Percentiles rank a stretch among this genome's conserved stretches.
phyloP scores from a whole-genome alignment of 2,888 invertebrate species.

The Coleophora flavipennella region DNA sequence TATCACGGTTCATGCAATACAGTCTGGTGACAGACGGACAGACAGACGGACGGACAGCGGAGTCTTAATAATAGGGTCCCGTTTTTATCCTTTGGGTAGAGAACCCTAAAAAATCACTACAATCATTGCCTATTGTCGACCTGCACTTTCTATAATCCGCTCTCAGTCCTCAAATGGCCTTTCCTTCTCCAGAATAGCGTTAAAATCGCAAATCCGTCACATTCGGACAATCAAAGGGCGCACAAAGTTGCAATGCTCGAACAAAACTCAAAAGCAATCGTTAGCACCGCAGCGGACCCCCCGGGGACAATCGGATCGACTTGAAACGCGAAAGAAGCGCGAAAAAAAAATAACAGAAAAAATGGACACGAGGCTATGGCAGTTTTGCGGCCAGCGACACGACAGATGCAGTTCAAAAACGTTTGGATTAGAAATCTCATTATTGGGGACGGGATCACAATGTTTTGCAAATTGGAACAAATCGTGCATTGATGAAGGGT shows the following conservation, averaged over 20 bases:
- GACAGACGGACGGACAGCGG: too few species aligned
- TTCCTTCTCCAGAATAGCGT: conserved; percentile 32
- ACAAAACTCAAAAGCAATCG: conserved; percentile 52
- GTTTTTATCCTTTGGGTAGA: too few species aligned
- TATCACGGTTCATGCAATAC: too few species aligned
- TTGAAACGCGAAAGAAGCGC: conserved; percentile 39
- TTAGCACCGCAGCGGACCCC: conserved; percentile 54
- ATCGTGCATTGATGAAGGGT: conserved; percentile 32
- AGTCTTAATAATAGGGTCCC: too few species aligned
- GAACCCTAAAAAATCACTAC: too few species aligned
- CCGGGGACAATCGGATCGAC: conserved; percentile 62
- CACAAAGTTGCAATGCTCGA: conserved; percentile 42
- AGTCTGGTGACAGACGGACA: too few species aligned
- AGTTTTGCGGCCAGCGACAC: conserved; percentile 33
- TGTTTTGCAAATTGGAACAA: conserved; percentile 41
- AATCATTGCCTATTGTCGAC: not conserved
- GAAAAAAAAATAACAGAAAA: conserved; percentile 36
- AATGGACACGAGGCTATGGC: conserved; percentile 49
- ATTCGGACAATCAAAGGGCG: conserved; percentile 60
- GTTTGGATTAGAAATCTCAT: conserved; percentile 41
- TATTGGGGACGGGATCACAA: conserved; percentile 35
- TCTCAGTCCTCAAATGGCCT: conserved; percentile 42
- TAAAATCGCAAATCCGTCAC: conserved; percentile 57
- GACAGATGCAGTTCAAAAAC: conserved; percentile 58
- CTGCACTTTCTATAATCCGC: conserved; percentile 28